Evolutionary conservation across 2,113 vertebrate species (phyloP), one percentile per base, ranked within the genome.

Genomic region (Caranx ignobilis): DNA sequence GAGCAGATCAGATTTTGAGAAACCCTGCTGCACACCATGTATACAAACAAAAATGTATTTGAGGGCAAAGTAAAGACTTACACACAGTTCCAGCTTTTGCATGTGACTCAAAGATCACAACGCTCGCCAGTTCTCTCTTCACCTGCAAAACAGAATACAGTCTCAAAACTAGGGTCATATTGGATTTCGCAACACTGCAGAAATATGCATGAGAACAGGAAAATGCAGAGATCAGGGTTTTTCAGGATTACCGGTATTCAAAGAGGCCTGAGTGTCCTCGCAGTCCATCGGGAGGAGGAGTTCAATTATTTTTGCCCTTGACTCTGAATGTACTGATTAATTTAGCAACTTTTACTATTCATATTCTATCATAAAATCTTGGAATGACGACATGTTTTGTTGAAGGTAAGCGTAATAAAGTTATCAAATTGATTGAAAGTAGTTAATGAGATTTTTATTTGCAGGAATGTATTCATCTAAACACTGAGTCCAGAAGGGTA

Each of bases 1-100:
- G 26, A 6, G 31, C 5, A 32, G 43, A 32, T 67, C 47, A 56
- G 18, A 47, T 37, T 32, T 45, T 43, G 5, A 54, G 69, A 45
- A 10, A 3, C 15, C 48, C 13, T 39, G 10, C 47, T 62, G 6
- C n/a, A 19, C 9, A 18, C 11, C 45, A 10, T 18, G 4, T 50
- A 54, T 2, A 71, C 2, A 66, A 39, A 57, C 7, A 75, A 69
- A 55, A 59, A 45, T 43, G 0, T 1, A 69, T 21, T 50, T 0
- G 3, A 0, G 0, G 26, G 60, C 57, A 61, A 54, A 61, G 41
- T 21, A 5, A 71, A 76, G 74, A 98, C 97, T 96, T 95, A 99
- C 98, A 96, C 85, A 99, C 97, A 0, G 98, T 99, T 90, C 98
- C 98, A 88, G 97, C 96, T 96, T 98, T 99, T 79, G 98, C 97